Conservation (phyloP, 2,888 invertebrate species). For the Drosophila basisetae region DNA sequence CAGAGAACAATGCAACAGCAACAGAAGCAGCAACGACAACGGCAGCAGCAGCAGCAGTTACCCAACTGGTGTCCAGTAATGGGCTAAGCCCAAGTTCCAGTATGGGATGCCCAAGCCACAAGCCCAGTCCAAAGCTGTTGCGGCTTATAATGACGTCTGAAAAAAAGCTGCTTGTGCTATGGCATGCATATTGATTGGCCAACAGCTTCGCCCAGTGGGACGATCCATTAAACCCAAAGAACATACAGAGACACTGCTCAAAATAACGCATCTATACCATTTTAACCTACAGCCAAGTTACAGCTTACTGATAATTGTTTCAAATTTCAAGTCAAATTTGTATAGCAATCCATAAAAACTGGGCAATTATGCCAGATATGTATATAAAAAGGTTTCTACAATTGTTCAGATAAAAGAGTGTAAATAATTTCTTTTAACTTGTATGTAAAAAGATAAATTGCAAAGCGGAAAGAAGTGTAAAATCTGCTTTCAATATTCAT, state of each 20-base stretch:
- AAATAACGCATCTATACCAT: slow-evolving; percentile 22
- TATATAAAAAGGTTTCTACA: background rate
- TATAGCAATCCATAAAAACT: background rate
- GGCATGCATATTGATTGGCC: slow-evolving; percentile 70
- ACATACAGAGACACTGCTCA: slow-evolving; percentile 34
- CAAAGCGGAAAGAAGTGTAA: background rate
- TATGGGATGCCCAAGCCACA: slow-evolving; percentile 39
- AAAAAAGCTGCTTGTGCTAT: slow-evolving; percentile 40
- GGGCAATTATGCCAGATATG: background rate
- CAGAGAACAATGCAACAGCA: slow-evolving; percentile 67
- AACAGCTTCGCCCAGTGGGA: slow-evolving; percentile 28
- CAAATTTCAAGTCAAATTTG: background rate
- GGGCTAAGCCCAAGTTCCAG: slow-evolving; percentile 70
- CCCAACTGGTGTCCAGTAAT: slow-evolving; percentile 77
- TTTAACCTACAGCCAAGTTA: background rate
- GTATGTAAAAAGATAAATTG: background rate
- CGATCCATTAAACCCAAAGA: slow-evolving; percentile 47
- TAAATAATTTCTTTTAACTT: background rate
- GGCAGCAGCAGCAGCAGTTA: slow-evolving; percentile 38
- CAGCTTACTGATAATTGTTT: background rate
- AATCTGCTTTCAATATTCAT: background rate
- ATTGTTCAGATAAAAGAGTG: background rate
- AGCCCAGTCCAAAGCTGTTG: slow-evolving; percentile 49
- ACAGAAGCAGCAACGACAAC: slow-evolving; percentile 21
- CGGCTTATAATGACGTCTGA: slow-evolving; percentile 64